phyloP scores from a whole-genome alignment of 2,888 invertebrate species.

The Aphidoletes aphidimyza region DNA sequence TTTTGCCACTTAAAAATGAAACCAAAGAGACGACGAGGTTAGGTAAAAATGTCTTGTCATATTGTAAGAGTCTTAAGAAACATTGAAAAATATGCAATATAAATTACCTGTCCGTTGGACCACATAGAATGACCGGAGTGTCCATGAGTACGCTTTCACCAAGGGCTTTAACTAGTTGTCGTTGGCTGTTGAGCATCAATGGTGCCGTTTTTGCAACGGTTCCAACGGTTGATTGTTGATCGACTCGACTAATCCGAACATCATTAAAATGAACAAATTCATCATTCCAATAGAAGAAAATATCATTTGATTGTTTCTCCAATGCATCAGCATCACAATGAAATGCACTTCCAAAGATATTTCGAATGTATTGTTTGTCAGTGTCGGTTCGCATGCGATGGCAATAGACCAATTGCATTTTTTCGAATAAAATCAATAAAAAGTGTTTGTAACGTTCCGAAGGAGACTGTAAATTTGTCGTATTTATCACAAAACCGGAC shows the following conservation, averaged over 20 bases:
- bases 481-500: constrained; percentile 59
- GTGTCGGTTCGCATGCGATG: constrained; percentile 84
- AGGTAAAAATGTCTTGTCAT: too few relatives aligned
- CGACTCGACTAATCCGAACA: constrained; percentile 65
- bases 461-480: constrained; percentile 5
- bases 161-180: constrained; percentile 78
- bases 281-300: constrained; percentile 71
- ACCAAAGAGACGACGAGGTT: not conserved
- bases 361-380: constrained; percentile 79
- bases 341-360: constrained; percentile 68
- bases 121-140: constrained; percentile 83
- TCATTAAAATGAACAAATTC: constrained; percentile 75
- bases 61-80: not conserved
- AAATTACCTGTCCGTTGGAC: constrained; percentile 62
- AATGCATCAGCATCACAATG: constrained; percentile 63
- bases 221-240: constrained; percentile 52
- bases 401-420: constrained; percentile 82
- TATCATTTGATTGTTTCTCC: constrained; percentile 67
- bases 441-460: constrained; percentile 55
- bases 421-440: constrained; percentile 64
- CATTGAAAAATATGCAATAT: not conserved
- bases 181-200: constrained; percentile 70
- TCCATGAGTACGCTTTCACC: constrained; percentile 89
- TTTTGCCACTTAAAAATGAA: constrained; percentile 62
- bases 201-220: constrained; percentile 64